Percentiles rank a stretch among this genome's conserved stretches.
These are phyloP conservation scores for Oxyura jamaicensis DNA, from an alignment of 2,113 vertebrate genomes.

Conservation along the genomic window DNA sequence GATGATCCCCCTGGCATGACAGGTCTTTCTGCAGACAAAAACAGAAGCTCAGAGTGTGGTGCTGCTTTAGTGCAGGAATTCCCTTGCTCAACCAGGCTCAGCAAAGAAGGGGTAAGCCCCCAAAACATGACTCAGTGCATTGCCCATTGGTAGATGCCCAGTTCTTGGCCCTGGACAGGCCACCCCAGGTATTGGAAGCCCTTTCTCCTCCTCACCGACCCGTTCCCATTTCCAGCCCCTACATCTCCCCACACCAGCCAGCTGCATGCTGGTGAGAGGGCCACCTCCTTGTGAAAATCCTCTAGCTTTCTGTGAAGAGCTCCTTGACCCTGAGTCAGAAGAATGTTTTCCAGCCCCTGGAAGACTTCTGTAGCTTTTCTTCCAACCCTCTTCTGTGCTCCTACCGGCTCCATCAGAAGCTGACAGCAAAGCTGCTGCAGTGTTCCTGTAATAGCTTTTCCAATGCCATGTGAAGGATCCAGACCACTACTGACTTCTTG, in stretches of 20 bases:
- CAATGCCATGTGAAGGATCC: constrained; percentile 36
- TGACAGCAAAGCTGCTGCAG: not conserved
- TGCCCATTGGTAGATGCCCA: not conserved
- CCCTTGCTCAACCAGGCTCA: not conserved
- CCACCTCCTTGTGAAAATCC: not conserved
- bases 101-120: not conserved
- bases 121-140: not conserved
- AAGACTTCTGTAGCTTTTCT: constrained; percentile 4
- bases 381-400: constrained; percentile 1
- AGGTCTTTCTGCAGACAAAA: not conserved
- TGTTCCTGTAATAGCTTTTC: constrained; percentile 44
- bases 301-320: not conserved
- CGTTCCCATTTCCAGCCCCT: not conserved
- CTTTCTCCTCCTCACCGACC: not conserved
- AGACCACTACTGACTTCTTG: constrained; percentile 45
- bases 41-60: not conserved
- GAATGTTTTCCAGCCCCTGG: not conserved
- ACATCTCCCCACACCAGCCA: not conserved
- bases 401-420: not conserved
- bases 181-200: not conserved
- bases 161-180: not conserved
- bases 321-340: not conserved
- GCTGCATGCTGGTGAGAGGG: rapidly evolving
- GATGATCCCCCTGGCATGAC: no score
- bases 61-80: not conserved